These are phyloP conservation scores for Cephus rjabovi DNA, from an alignment of 2,888 invertebrate genomes.

Conservation along the genomic window DNA sequence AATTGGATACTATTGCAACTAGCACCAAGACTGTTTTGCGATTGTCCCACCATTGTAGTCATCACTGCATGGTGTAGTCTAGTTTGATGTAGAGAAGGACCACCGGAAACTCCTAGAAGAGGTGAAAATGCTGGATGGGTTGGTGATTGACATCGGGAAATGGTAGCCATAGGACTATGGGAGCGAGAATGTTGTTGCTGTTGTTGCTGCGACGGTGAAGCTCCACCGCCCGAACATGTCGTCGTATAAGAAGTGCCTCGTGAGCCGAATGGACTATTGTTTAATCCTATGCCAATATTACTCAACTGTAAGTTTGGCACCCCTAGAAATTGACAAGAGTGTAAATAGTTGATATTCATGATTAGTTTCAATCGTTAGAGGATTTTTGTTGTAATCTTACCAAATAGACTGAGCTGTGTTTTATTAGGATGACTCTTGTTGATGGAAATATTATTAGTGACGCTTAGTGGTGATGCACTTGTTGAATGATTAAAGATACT, in stretches of 20 bases:
- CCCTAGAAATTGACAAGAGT: constrained; percentile 29
- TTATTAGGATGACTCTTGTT: constrained; percentile 52
- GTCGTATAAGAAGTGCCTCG: constrained; percentile 56
- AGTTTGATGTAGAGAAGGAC: constrained; percentile 47
- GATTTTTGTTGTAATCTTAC: constrained; percentile 31
- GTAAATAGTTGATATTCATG: neutral
- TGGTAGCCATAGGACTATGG: constrained; percentile 69
- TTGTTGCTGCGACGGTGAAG: constrained; percentile 50
- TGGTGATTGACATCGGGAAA: constrained; percentile 66
- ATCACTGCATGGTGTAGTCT: constrained; percentile 57
- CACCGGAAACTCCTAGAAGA: constrained; percentile 42
- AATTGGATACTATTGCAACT: constrained; percentile 51
- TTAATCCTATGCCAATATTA: constrained; percentile 39
- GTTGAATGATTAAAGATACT: constrained; percentile 52
- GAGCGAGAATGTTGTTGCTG: constrained; percentile 65
- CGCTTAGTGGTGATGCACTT: constrained; percentile 46
- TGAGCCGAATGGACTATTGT: constrained; percentile 55
- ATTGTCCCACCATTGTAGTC: constrained; percentile 48
- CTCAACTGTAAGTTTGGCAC: constrained; percentile 48
- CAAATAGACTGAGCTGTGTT: constrained; percentile 53
- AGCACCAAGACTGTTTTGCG: constrained; percentile 43
- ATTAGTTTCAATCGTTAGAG: neutral
- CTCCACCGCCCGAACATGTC: constrained; percentile 50
- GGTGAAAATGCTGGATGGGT: constrained; percentile 59
- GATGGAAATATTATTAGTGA: constrained; percentile 44